Evolutionary conservation across 2,113 vertebrate species (phyloP), one percentile per base, ranked within the genome.

Genomic region (Istiophorus platypterus): DNA sequence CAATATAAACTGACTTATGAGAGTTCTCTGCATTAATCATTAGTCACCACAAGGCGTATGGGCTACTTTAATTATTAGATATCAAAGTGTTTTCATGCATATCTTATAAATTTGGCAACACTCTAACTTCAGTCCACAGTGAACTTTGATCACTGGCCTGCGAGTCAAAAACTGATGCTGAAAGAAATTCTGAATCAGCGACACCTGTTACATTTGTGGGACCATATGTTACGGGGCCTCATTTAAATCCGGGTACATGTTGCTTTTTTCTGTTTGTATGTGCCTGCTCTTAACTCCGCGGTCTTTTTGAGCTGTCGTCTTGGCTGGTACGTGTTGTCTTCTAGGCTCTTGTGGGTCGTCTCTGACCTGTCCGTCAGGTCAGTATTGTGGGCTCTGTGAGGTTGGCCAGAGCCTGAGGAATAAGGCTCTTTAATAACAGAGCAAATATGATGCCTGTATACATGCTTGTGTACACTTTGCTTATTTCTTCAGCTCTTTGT

Each of bases 371-470:
- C 76, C 41, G 41, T 83, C 75, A 89, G 89, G 85, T 86, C 87
- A 76, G 84, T 78, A 74, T 41, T 63, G 54, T 80, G 68, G 59
- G 41, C 39, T 68, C 51, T 72, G 51, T 56, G 76, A 82, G 79
- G 72, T 77, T 78, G 39, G 20, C 8, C 34, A 34, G 65, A 65
- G 82, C 26, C 64, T 71, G 63, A 63, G 82, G 70, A 88, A 71
- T 76, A 42, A 72, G 76, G 70, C 67, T 84, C 81, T 92, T 82
- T 89, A 76, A 81, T 85, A 88, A 87, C 73, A 84, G 79, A 86
- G 84, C 89, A 84, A 91, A 91, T 87, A 87, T 80, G 12, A 85
- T 81, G 70, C 69, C 65, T 84, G 63, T 85, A 51, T 56, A 80
- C 41, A 74, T 63, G 37, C 24, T 62, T 76, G 41, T 73, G 26